These are phyloP conservation scores for Lytechinus pictus DNA, from an alignment of 35 echinoderm and acorn worm genomes.

Conservation along the genomic window DNA sequence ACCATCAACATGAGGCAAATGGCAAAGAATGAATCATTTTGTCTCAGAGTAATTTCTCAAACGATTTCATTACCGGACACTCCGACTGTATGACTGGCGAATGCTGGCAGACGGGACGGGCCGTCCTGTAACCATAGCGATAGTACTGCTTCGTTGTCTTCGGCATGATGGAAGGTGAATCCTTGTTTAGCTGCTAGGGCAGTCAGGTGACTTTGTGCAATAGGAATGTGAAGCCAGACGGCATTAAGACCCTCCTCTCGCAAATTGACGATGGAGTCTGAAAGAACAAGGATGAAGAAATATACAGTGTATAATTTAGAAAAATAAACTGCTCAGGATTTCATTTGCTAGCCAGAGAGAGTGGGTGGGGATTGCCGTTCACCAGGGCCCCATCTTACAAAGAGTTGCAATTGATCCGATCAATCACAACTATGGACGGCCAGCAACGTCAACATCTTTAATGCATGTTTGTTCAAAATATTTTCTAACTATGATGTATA, in stretches of 20 bases:
- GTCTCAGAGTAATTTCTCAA: neutral
- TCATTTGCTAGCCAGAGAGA: neutral
- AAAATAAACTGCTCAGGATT: neutral
- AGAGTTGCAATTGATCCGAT: no score
- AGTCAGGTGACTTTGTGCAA: conserved; percentile 72
- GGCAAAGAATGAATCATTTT: no score
- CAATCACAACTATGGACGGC: no score
- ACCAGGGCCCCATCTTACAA: no score
- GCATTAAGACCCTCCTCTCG: conserved; percentile 55
- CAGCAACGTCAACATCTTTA: no score
- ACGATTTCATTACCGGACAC: conserved; percentile 72
- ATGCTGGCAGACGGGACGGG: conserved; percentile 74
- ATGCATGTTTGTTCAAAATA: no score
- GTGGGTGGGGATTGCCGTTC: no score
- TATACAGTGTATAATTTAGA: neutral
- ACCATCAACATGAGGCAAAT: no score
- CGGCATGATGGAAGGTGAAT: conserved; percentile 87
- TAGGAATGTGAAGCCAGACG: conserved; percentile 83
- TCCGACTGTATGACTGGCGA: conserved; percentile 90
- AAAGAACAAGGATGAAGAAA: neutral
- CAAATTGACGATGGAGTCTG: conserved; percentile 76
- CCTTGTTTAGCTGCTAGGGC: conserved; percentile 68
- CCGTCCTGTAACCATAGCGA: conserved; percentile 73
- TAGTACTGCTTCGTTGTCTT: conserved; percentile 67
- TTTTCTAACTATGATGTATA: no score